These are phyloP conservation scores for Entomobrya proxima DNA, from an alignment of 2,888 invertebrate genomes.

Conservation along the genomic window DNA sequence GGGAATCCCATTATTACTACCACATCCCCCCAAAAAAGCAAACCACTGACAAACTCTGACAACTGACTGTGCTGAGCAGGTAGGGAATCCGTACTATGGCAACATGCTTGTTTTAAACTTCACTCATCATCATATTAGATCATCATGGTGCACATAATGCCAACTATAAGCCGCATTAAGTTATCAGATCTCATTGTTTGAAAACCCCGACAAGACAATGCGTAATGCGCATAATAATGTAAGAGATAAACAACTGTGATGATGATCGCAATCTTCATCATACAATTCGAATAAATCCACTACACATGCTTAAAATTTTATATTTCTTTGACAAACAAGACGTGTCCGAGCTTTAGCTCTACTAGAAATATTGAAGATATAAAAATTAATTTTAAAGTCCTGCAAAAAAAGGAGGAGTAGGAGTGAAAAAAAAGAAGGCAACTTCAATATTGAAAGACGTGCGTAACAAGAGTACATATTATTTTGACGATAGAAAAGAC, in stretches of 20 bases:
- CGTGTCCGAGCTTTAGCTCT: not conserved
- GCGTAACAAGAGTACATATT: not conserved
- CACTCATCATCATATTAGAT: not conserved
- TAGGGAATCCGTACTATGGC: no score
- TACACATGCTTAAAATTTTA: not conserved
- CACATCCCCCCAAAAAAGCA: not conserved
- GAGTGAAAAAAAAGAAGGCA: not conserved
- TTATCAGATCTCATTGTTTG: constrained; percentile 61
- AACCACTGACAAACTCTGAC: not conserved
- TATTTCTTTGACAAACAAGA: constrained; percentile 20
- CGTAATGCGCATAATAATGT: not conserved
- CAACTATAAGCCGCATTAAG: constrained; percentile 4
- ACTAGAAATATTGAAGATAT: not conserved
- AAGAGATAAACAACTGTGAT: constrained; percentile 26
- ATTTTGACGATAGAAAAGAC: not conserved
- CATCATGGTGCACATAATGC: not conserved
- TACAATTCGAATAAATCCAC: not conserved
- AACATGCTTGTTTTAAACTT: constrained; percentile 29
- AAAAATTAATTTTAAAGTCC: not conserved
- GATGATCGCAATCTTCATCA: constrained; percentile 32
- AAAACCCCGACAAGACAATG: constrained; percentile 39
- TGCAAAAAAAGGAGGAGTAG: constrained; percentile 20
- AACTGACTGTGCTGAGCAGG: no score
- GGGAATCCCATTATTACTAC: constrained; percentile 31
- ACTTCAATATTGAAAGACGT: constrained; percentile 13